A percentile compares a stretch with the other conserved stretches of the same genome.
phyloP scores from a whole-genome alignment of 2,113 vertebrate species.

The Brachyistius frenatus region DNA sequence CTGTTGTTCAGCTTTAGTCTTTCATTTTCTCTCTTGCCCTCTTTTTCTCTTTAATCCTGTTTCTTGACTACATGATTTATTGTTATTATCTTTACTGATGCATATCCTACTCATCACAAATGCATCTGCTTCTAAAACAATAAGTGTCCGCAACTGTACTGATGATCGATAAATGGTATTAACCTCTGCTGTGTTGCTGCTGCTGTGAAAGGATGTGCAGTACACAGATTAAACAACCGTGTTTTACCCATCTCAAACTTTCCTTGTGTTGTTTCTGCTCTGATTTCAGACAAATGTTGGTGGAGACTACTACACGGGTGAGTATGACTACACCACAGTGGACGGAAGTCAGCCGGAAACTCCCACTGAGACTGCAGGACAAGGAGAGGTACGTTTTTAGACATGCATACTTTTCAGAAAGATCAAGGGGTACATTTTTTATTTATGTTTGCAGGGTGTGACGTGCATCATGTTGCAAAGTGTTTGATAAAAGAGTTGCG shows the following conservation, averaged over 20 bases:
- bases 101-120: no score
- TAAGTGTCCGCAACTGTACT: no score
- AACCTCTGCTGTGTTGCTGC: no score
- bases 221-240: no score
- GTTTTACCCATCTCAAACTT: background rate
- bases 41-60: background rate
- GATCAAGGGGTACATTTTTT: background rate
- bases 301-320: constrained; percentile 85
- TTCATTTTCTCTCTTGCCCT: background rate
- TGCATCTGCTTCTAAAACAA: no score
- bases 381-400: constrained; percentile 83
- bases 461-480: background rate
- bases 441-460: background rate
- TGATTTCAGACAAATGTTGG: constrained; percentile 85
- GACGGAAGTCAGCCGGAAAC: constrained; percentile 87
- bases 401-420: background rate
- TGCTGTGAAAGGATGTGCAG: no score
- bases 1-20: background rate
- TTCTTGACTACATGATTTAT: background rate
- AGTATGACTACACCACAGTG: constrained; percentile 87
- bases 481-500: background rate
- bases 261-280: background rate
- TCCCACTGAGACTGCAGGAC: constrained; percentile 81
- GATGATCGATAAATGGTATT: no score
- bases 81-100: background rate